Conservation (phyloP, 92 coral and sea anemone species). For the Bergia puertoricense region DNA sequence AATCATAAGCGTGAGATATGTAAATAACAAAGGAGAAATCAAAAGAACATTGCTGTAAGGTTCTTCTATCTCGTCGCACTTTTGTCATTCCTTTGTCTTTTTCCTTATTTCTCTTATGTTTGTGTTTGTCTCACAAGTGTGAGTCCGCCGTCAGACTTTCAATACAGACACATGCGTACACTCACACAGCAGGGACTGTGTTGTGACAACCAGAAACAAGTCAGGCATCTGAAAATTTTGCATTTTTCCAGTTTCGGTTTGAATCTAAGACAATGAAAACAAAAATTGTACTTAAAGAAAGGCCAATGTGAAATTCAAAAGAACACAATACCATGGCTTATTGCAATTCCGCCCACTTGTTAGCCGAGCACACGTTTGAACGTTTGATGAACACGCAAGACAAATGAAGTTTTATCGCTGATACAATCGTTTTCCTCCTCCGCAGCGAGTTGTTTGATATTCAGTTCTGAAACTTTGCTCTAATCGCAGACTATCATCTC, state of each 20-base stretch:
- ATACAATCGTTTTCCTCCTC: background rate
- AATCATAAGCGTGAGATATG: too few relatives aligned
- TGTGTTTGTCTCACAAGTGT: too few relatives aligned
- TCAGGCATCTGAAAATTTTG: too few relatives aligned
- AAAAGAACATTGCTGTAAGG: too few relatives aligned
- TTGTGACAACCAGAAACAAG: background rate
- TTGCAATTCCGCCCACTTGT: background rate
- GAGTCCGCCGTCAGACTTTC: too few relatives aligned
- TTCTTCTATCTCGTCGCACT: too few relatives aligned
- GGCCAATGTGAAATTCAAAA: too few relatives aligned
- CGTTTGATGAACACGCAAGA: background rate
- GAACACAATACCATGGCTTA: too few relatives aligned
- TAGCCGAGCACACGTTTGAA: background rate
- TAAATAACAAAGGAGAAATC: too few relatives aligned
- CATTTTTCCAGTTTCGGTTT: background rate
- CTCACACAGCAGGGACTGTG: background rate
- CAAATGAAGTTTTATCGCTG: background rate
- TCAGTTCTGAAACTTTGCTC: background rate
- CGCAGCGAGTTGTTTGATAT: background rate
- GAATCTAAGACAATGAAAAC: background rate
- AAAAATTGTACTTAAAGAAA: background rate
- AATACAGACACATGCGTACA: background rate
- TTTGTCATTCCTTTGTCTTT: too few relatives aligned
- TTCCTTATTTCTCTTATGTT: too few relatives aligned
- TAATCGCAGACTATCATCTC: background rate